Conservation (phyloP, 2,797 vertebrate species). For the Apodemus agrarius region DNA sequence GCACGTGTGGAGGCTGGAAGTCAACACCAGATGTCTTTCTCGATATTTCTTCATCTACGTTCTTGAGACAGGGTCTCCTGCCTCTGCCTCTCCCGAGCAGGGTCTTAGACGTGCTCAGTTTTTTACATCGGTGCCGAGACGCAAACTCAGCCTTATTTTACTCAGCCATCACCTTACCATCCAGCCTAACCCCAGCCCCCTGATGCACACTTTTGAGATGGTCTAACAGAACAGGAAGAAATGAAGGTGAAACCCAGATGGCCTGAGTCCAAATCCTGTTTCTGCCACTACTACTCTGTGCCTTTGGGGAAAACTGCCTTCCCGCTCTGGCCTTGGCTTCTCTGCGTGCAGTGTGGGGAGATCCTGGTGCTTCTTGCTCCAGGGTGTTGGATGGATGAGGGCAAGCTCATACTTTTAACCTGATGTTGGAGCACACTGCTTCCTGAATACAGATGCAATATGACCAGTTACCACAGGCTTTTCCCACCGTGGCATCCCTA, state of each 20-base stretch:
- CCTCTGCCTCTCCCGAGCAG: not conserved
- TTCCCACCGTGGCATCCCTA: not conserved
- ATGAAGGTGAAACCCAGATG: not conserved
- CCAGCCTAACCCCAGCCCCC: not conserved
- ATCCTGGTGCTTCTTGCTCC: not conserved
- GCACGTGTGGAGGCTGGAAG: too few relatives aligned
- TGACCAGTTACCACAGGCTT: not conserved
- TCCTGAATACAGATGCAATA: not conserved
- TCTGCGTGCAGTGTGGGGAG: not conserved
- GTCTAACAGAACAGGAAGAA: not conserved
- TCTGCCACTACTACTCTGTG: not conserved
- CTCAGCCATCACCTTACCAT: not conserved
- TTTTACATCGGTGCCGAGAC: not conserved
- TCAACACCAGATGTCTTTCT: not conserved
- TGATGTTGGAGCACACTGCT: accelerated
- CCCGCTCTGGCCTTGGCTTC: not conserved
- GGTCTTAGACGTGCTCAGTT: too few relatives aligned
- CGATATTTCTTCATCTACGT: not conserved
- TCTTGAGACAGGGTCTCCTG: not conserved
- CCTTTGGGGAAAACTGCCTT: not conserved
- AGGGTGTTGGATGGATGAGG: not conserved
- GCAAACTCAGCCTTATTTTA: not conserved
- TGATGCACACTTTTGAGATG: not conserved
- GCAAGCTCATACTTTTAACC: not conserved
- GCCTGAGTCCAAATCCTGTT: not conserved